phyloP scores from a whole-genome alignment of 2,888 invertebrate species.

The Beris chalybata region DNA sequence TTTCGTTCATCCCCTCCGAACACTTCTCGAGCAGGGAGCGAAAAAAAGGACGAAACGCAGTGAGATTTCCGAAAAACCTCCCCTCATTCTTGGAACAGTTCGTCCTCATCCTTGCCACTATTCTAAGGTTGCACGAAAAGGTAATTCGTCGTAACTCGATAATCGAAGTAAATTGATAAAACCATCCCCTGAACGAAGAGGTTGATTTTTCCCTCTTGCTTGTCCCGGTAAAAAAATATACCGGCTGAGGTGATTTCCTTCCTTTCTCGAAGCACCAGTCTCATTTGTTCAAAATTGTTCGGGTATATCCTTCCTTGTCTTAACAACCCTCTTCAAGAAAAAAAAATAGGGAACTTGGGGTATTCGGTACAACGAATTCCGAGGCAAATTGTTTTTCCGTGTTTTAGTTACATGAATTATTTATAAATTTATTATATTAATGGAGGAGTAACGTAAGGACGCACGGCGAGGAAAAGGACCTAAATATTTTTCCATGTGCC shows the following conservation, averaged over 20 bases:
- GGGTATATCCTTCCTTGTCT: not conserved
- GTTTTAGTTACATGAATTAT: slow-evolving; percentile 45
- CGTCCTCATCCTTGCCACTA: not conserved
- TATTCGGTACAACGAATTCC: not conserved
- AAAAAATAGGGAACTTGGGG: not conserved
- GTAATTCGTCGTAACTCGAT: slow-evolving; percentile 38
- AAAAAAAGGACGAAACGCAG: too few species aligned
- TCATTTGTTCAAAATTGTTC: not conserved
- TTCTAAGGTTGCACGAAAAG: slow-evolving; percentile 31
- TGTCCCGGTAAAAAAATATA: not conserved
- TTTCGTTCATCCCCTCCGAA: too few species aligned
- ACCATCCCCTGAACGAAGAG: slow-evolving; percentile 27
- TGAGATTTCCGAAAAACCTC: too few species aligned
- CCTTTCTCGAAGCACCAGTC: not conserved
- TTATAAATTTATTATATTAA: slow-evolving; percentile 46
- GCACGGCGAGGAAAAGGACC: too few species aligned
- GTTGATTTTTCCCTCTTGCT: not conserved
- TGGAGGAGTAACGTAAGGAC: slow-evolving; percentile 36
- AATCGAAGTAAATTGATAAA: slow-evolving; percentile 40
- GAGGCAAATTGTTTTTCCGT: slow-evolving; percentile 42
- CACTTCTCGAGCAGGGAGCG: too few species aligned
- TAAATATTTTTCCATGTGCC: too few species aligned
- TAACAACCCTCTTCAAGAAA: too few species aligned
- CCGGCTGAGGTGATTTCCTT: not conserved
- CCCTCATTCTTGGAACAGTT: too few species aligned